These are phyloP conservation scores for Heteropelma amictum DNA, from an alignment of 2,888 invertebrate genomes.

Conservation along the genomic window DNA sequence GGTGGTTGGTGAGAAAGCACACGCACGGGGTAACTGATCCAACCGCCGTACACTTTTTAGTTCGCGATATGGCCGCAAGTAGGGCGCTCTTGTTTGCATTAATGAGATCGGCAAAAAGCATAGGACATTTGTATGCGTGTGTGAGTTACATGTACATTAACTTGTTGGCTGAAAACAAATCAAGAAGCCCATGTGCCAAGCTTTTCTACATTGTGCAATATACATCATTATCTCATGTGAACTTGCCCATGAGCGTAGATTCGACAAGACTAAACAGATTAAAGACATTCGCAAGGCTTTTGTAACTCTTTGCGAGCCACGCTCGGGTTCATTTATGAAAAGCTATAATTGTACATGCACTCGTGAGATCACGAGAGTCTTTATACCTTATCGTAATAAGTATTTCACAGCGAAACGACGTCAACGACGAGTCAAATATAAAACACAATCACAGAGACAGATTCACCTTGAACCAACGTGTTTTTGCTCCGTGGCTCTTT, in stretches of 20 bases:
- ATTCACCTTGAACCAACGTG: constrained; percentile 20
- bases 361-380: constrained; percentile 19
- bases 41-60: too few relatives aligned
- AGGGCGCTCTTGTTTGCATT: too few relatives aligned
- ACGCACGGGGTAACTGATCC: too few relatives aligned
- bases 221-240: constrained; percentile 17
- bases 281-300: neutral
- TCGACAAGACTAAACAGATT: neutral
- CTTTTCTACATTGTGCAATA: constrained; percentile 15
- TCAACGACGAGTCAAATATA: constrained; percentile 37
- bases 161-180: neutral
- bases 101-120: too few relatives aligned
- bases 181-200: neutral
- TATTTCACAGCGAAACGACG: neutral
- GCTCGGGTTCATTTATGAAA: neutral
- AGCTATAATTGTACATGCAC: constrained; percentile 21
- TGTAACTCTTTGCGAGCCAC: too few relatives aligned
- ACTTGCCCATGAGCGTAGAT: neutral
- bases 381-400: neutral
- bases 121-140: neutral
- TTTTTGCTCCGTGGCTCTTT: neutral
- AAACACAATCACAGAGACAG: constrained; percentile 12
- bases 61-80: too few relatives aligned
- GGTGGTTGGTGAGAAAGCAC: too few relatives aligned
- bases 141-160: neutral